Percentiles rank a stretch among this genome's conserved stretches.
Evolutionary conservation across 2,113 vertebrate genomes (phyloP).

Genomic region (Pyrgilauda ruficollis): DNA sequence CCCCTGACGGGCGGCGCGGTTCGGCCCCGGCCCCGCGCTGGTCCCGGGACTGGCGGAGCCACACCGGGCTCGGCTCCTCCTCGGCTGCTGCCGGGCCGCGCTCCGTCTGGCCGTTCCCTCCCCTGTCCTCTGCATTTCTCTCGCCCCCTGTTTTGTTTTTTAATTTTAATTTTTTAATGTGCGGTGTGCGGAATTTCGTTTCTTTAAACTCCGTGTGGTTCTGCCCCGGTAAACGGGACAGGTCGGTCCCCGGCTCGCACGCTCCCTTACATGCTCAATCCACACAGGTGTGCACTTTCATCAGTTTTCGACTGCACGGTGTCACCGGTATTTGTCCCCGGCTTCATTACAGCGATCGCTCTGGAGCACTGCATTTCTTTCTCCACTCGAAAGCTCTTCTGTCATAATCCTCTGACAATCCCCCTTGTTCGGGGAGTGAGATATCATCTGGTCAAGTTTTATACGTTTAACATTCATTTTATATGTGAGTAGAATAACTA

Average conservation of each 20-base stretch:
- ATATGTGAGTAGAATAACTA: background rate
- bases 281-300: constrained; percentile 71
- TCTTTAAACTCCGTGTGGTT: background rate
- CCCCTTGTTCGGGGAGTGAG: background rate
- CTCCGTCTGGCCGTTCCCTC: background rate
- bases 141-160: accelerated
- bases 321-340: background rate
- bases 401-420: background rate
- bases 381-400: background rate
- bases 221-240: background rate
- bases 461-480: background rate
- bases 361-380: background rate
- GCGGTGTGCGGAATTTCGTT: accelerated
- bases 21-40: background rate
- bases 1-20: background rate
- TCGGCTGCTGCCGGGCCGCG: background rate
- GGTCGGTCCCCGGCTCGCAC: background rate
- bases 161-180: background rate
- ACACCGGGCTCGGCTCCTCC: background rate
- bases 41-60: background rate
- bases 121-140: no score
- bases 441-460: background rate
- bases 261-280: constrained; percentile 43
- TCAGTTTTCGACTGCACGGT: constrained; percentile 50
- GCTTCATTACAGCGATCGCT: background rate